Evolutionary conservation across 2,113 vertebrate species (phyloP), one percentile per base, ranked within the genome.

Genomic region (Pavo muticus): DNA sequence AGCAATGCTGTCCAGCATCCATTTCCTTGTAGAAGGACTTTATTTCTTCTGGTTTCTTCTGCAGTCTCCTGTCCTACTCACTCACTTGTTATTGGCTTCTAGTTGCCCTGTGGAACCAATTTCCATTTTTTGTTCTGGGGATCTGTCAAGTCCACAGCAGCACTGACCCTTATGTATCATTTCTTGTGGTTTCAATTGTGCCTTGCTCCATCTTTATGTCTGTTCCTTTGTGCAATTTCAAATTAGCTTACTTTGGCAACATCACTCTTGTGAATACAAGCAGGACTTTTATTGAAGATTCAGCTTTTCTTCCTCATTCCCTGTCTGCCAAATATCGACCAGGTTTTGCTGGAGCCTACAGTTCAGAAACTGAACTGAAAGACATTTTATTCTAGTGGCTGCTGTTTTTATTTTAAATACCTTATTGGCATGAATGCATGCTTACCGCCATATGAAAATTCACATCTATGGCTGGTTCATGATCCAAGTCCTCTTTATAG

Each of bases 321-420:
- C 32, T 82, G 48, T 32, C 93, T 95, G 83, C n/a, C 90, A 94
- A 67, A 88, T 88, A 94, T 85, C 39, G 71, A 94, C 61, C 29
- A 71, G 85, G 60, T 73, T 90, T 86, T 93, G 94, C 82, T 70
- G 57, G 91, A 84, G 40, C 67, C 84, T 79, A 10, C 63, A 72
- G 71, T 87, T 93, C 52, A 72, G 35, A 72, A 20, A 30, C 18
- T 74, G 73, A 81, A 87, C 5, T 11, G 67, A 79, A 93, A 70
- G 5, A 23, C 54, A 11, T 21, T 9, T 32, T 30, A 40, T 80
- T 81, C 8, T 40, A n/a, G 30, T 81, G 24, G 6, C 39, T 57
- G 15, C 45, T 61, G 6, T 44, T 86, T 88, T 84, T 4, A 50
- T n/a, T 71, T 50, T 3, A 78, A 87, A 42, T 32, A 32, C 2